Evolutionary conservation across 2,797 vertebrate species (phyloP), one percentile per base, ranked within the genome.

Genomic region (Serranus cabrilla): DNA sequence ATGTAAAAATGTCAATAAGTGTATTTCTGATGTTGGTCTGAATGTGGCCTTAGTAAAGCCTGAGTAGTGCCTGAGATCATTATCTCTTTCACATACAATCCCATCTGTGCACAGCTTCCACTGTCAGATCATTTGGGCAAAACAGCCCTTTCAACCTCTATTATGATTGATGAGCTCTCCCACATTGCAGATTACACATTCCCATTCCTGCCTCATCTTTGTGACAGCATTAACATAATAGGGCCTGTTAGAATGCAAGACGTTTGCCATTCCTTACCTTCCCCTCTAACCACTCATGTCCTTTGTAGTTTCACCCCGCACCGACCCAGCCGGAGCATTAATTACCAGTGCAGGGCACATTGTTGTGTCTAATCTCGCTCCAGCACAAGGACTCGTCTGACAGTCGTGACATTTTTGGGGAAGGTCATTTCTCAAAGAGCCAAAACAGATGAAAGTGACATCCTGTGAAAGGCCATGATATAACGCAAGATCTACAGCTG

Each of bases 351-450:
- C 63, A 63, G 68, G 77, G 54, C 75, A 75, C 82, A 78, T 88
- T 90, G 87, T 89, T 87, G 80, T 82, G 77, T 82, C 91, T 92
- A 91, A 89, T 93, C 90, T 87, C 34, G 31, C 75, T 37, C 47
- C 16, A 55, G 75, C 89, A 89, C 57, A 20, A 83, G 83, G 82
- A 76, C 47, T 73, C 55, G 23, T 86, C 75, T 59, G 76, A 74
- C 78, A 70, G 69, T 82, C 27, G 18, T 63, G 85, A 84, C 82
- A 80, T 89, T 90, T 90, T 81, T 73, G 58, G 57, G 56, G 79
- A 82, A 86, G 87, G 89, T 92, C 82, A 84, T 81, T 90, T 74
- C 81, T 92, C 80, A 85, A 80, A 78, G 73, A 74, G 68, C 39
- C 20, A 80, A 84, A 84, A 79, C 83, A 86, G 90, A 85, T 50